These are phyloP conservation scores for Sclerurus mexicanus DNA, from an alignment of 2,113 vertebrate species.

Conservation along the genomic window DNA sequence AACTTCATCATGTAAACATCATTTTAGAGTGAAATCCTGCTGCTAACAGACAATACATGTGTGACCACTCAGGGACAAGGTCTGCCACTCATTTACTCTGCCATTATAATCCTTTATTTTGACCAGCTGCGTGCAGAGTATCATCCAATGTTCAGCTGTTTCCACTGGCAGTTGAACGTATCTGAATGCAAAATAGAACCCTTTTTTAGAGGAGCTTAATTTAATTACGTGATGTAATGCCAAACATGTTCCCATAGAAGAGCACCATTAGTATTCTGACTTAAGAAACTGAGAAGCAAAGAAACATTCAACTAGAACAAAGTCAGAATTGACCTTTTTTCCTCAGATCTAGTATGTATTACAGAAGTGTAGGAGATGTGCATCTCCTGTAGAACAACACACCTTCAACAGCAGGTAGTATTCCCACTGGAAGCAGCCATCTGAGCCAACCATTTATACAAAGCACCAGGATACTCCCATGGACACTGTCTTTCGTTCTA, in stretches of 20 bases:
- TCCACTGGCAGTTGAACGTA: background rate
- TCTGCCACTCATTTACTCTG: background rate
- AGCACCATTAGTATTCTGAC: background rate
- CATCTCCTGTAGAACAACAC: background rate
- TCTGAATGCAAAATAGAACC: background rate
- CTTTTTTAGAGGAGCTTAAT: background rate
- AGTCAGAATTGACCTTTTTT: background rate
- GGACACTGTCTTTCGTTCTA: rapidly evolving
- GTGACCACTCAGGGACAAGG: background rate
- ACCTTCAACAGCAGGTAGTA: background rate
- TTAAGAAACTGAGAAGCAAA: background rate
- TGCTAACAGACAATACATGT: background rate
- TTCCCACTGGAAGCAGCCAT: background rate
- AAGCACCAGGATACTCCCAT: background rate
- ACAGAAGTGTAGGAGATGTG: rapidly evolving
- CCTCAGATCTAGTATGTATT: background rate
- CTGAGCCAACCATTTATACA: background rate
- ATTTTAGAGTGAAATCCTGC: background rate
- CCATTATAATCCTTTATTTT: background rate
- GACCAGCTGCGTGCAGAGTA: background rate
- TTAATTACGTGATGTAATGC: rapidly evolving
- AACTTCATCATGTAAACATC: too few species aligned
- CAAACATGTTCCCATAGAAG: background rate
- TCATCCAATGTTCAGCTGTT: background rate
- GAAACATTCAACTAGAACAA: rapidly evolving